Evolutionary conservation across 1,140 invertebrate genomes (phyloP), one percentile per base, ranked within the genome.

Genomic region (Saccostrea echinata): DNA sequence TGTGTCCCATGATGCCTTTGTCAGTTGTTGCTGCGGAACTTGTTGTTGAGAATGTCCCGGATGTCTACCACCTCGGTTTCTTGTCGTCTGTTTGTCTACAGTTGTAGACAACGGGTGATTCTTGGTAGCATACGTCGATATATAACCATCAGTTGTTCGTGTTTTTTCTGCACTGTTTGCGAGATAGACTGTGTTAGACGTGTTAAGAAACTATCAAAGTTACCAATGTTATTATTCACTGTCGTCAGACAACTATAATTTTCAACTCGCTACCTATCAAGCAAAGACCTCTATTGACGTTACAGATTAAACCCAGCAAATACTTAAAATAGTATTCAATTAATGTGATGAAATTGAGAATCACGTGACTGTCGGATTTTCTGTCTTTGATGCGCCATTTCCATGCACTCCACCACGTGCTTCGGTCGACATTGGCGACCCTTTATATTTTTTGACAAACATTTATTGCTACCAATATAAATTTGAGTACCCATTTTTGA

Each of bases 181-280:
- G 68, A 76, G 68, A 76, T 76, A 76, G 68, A 30, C 68, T 30
- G 68, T 76, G 27, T 27, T 12, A 76, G 68, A 76, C 68, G 68
- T 76, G 68, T 76, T 76, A 76, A 76, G 68, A 33, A 76, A 76
- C 68, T 76, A 76, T 76, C 68, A 76, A 76, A 76, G 68, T 76
- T 76, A 76, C 68, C 27, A 76, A 27, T 76, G 68, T 76, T 76
- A 76, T 76, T 30, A 76, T 76, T 76, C 68, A 76, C 68, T 76
- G 68, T 76, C 68, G 68, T 76, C 68, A 76, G 68, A 76, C 68
- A 76, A 76, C 68, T 16, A 76, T 76, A 76, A 76, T 76, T 33
- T 76, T 76, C 68, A 76, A 76, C 13, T 18, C 68, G 24, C 68
- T 76, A 76, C 68, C 27, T 76, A 76, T 76, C 68, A 76, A 13